Conservation (phyloP, 2,113 vertebrate genomes). For the Oriolus oriolus region DNA sequence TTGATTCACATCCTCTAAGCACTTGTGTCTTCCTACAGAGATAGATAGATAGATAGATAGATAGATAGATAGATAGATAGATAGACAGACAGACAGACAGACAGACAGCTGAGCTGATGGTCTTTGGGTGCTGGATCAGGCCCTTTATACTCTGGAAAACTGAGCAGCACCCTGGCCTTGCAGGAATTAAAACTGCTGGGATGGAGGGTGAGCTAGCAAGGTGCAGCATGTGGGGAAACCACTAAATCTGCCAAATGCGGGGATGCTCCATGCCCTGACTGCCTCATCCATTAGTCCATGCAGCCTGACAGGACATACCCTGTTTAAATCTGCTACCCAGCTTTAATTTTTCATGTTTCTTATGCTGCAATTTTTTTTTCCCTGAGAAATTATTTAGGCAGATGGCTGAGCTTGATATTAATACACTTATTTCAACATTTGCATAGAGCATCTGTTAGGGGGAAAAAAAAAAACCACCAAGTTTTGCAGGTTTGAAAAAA, state of each 20-base stretch:
- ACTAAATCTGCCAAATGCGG: background rate
- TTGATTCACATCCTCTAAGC: background rate
- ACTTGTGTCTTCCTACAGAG: background rate
- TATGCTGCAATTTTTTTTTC: background rate
- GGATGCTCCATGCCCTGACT: background rate
- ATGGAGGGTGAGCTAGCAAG: background rate
- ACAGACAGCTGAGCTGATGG: background rate
- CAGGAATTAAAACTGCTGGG: background rate
- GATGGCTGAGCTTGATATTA: constrained; percentile 57
- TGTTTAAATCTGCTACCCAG: background rate
- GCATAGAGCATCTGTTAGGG: constrained; percentile 52
- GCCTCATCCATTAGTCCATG: background rate
- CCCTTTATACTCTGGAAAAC: background rate
- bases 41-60: background rate
- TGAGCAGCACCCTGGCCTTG: background rate
- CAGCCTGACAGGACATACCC: background rate
- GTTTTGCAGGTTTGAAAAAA: constrained; percentile 35
- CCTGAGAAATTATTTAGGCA: constrained; percentile 47
- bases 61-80: background rate
- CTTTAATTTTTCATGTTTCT: constrained; percentile 9
- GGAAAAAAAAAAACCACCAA: background rate
- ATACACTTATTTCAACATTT: constrained; percentile 61
- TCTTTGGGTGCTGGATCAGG: background rate
- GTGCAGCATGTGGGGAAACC: background rate
- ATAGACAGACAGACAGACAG: background rate